Base-by-base conservation (phyloP, 2,113 vertebrate genomes). In the Pseudorhombus dupliciocellatus region DNA sequence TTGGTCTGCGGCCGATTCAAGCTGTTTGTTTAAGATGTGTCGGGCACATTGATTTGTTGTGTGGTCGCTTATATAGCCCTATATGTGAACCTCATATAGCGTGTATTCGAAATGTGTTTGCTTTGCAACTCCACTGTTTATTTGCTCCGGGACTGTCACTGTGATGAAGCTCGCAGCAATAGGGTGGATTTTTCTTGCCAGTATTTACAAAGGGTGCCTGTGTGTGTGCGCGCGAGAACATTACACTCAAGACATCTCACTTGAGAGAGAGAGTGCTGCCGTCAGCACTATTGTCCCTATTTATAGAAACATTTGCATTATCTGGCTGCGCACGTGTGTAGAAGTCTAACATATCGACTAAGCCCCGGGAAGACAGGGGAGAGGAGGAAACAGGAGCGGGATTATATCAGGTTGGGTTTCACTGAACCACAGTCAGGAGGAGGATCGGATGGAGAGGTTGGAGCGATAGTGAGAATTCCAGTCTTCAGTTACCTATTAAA, bases 291-390 rank as follows among this genome's bases (percentile, higher is more conserved):
- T 88, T 87, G 77, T 82, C 74, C 76, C 90, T 93, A 92, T 93
- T 91, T 93, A 92, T 93, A 92, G 92, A 87, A 84, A 83, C 83
- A 90, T 93, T 91, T 93, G 91, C 91, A 91, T 92, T 93, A 91
- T 91, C 89, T 90, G 60, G 68, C 85, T 50, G 65, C 9, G 75
- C 84, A 84, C 68, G 84, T 82, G 85, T 80, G 87, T 66, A 16
- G 82, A 84, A 78, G 87, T 77, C 78, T 75, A 85, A 76, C 67
- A 44, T 90, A 91, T 89, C 64, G 85, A 91, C 89, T 80, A 42
- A 83, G 75, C 80, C 81, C 58, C 51, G 28, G 76, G 57, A 80
- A 83, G 79, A 86, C 77, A 7, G 20, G 68, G 52, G 61, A 65
- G 60, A 73, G 60, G 51, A 66, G 73, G 86, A 83, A 79, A 79